Percentiles rank a stretch among this genome's conserved stretches.
These are phyloP conservation scores for Eudemis profundana DNA, from an alignment of 2,888 invertebrate genomes.

Conservation along the genomic window DNA sequence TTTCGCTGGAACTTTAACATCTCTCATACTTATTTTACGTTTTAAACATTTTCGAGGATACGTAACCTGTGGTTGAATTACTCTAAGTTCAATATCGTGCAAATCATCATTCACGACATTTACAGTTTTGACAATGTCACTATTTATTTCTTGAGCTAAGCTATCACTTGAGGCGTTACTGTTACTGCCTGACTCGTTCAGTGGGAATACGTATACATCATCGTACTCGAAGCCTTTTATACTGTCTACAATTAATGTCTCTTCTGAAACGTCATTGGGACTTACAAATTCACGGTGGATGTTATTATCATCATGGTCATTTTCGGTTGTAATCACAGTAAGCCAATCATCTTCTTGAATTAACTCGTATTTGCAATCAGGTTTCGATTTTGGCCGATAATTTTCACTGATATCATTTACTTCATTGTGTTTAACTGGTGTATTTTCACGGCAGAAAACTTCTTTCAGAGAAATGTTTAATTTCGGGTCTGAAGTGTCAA, in stretches of 20 bases:
- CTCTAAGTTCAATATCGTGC: constrained; percentile 54
- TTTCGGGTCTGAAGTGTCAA: neutral
- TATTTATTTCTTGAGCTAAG: constrained; percentile 45
- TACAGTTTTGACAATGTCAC: constrained; percentile 39
- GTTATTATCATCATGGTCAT: constrained; percentile 10
- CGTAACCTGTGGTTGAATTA: constrained; percentile 63
- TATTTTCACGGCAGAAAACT: neutral
- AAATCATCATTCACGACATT: constrained; percentile 46
- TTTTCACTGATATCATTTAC: neutral
- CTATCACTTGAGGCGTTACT: constrained; percentile 42
- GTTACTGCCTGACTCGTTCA: constrained; percentile 47
- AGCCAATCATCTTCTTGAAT: constrained; percentile 41
- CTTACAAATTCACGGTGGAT: neutral
- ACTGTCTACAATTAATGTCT: constrained; percentile 46
- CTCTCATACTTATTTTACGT: constrained; percentile 64
- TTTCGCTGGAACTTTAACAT: constrained; percentile 45
- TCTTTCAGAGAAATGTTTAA: neutral
- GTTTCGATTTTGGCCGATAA: constrained; percentile 12
- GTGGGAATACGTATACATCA: constrained; percentile 65
- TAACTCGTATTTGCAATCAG: constrained; percentile 32
- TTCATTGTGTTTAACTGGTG: neutral
- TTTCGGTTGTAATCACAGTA: constrained; percentile 32
- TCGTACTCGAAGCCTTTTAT: constrained; percentile 64
- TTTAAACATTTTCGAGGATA: constrained; percentile 63
- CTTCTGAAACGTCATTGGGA: constrained; percentile 1